Evolutionary conservation across 2,888 invertebrate species (phyloP), one percentile per base, ranked within the genome.

Genomic region (Acrobasis consociella): DNA sequence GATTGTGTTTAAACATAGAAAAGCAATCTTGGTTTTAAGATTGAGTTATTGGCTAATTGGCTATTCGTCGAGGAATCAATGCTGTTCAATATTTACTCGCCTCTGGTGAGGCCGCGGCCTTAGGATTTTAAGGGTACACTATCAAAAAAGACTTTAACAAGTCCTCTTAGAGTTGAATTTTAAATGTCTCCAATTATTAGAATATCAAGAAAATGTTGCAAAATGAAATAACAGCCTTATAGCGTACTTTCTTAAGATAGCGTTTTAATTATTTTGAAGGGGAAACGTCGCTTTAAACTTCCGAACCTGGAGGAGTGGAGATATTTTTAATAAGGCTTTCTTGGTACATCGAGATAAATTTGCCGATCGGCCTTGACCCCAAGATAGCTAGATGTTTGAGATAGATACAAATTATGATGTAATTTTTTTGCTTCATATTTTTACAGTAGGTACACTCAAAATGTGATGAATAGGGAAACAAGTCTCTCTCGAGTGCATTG

Each of bases 301-400:
- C 31, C n/a, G 49, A 49, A 58, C 13, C 22, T 31, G 46, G 49
- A 2, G 9, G 11, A 49, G 17, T 16, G 15, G 16, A 56, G 49
- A 49, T 58, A 46, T 58, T 42, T 58, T 58, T 58, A 46, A 58
- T 46, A 49, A 31, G 49, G 37, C 58, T 58, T 58, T 58, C 53
- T 49, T 16, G 49, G 22, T 49, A 31, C 9, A 31, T 31, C 49
- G n/a, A 49, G 49, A 49, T 49, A 49, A 42, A 58, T 49, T 49
- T 10, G 0, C n/a, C 13, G n/a, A 7, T 7, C 22, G 49, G 58
- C 58, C 49, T 58, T 58, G 58, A 49, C 49, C 22, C 37, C 31
- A n/a, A 42, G 17, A 5, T 56, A 17, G 42, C 31, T 8, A 31
- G 8, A 31, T 31, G 31, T 8, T 31, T 31, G 7, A 7, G 2